Evolutionary conservation across 2,888 invertebrate genomes (phyloP), one percentile per base, ranked within the genome.

Genomic region (Deladenus siricidicola): DNA sequence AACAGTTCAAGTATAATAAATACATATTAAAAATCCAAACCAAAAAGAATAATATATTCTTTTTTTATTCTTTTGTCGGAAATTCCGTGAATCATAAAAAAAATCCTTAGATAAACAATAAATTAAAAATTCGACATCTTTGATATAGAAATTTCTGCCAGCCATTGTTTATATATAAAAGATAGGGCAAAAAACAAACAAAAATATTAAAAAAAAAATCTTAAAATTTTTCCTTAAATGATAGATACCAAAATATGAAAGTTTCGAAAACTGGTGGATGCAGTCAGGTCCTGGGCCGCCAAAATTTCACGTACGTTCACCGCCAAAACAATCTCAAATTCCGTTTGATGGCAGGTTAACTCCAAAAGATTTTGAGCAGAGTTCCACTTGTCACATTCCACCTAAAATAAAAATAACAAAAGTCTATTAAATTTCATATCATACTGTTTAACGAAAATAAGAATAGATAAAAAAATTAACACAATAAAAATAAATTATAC

Each of bases 171-270:
- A n/a, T n/a, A n/a, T n/a, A n/a, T n/a, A n/a, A n/a, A n/a, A n/a
- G n/a, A n/a, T n/a, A n/a, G n/a, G n/a, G n/a, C n/a, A n/a, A n/a
- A n/a, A n/a, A n/a, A n/a, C n/a, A n/a, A n/a, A n/a, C n/a, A n/a
- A n/a, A n/a, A n/a, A n/a, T n/a, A n/a, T n/a, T n/a, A n/a, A n/a
- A n/a, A n/a, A 24, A 26, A 4, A 10, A 6, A 14, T 52, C 24
- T 56, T 34, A 1, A 17, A n/a, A 34, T 24, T 28, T 26, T 3
- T 21, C n/a, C 17, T 19, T 24, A 26, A 30, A n/a, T 19, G 23
- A 23, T 17, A 59, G 62, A 60, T 34, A 71, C 71, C 56, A 71
- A 58, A 10, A 71, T 49, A 54, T 69, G 62, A 30, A 68, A 67
- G 42, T 60, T 57, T 24, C 72, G 56, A 4, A 57, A 62, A n/a